Evolutionary conservation across 1,140 invertebrate genomes (phyloP).

Genomic region (Gryllus bimaculatus): DNA sequence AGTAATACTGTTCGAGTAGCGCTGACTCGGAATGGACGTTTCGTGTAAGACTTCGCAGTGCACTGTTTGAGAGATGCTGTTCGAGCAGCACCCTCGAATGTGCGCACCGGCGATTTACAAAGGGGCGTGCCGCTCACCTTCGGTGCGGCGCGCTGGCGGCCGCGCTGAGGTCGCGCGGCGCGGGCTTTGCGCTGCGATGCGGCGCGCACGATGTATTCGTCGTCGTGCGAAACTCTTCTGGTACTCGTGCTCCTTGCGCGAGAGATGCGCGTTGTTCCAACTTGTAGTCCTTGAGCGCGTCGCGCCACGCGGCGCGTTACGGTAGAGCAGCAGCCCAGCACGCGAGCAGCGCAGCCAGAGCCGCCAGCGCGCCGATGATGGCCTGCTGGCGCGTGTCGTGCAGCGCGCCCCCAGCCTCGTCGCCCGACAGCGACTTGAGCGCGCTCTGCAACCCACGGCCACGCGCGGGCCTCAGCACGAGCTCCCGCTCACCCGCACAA

Average conservation of each 20-base stretch:
- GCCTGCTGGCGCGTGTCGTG: conserved; percentile 65
- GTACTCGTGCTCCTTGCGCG: conserved; percentile 74
- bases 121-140: no score
- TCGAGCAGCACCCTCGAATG: no score
- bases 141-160: conserved; percentile 39
- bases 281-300: conserved; percentile 70
- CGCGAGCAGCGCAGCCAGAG: conserved; percentile 54
- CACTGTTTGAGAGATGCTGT: no score
- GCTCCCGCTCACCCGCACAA: no score
- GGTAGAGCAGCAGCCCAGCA: conserved; percentile 63
- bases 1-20: no score
- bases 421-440: conserved; percentile 54
- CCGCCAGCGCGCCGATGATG: conserved; percentile 59
- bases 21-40: no score
- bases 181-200: conserved; percentile 31
- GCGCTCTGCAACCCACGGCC: conserved; percentile 35
- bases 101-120: no score
- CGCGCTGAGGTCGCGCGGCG: conserved; percentile 50
- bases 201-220: conserved; percentile 60
- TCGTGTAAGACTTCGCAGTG: no score
- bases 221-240: conserved; percentile 79
- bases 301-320: conserved; percentile 62
- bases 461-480: no score
- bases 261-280: conserved; percentile 67
- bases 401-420: conserved; percentile 69